These are phyloP conservation scores for Pogonus chalceus DNA, from an alignment of 1,140 invertebrate genomes.

Conservation along the genomic window DNA sequence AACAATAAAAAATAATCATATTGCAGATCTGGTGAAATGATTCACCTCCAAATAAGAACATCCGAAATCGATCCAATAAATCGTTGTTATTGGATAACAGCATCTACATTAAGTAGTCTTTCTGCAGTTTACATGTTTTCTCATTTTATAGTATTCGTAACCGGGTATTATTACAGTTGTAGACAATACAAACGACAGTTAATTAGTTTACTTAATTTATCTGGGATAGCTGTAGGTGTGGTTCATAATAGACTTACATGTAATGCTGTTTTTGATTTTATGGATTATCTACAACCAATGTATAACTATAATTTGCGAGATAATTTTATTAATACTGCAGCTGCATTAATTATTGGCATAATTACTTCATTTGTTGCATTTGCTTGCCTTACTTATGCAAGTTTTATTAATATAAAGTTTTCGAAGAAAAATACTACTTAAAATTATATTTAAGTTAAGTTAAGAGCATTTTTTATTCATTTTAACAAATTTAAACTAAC, in stretches of 20 bases:
- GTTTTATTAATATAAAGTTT: conserved; percentile 35
- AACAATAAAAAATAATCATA: no score
- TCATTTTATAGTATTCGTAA: conserved; percentile 39
- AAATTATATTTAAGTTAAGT: no score
- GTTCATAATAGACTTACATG: conserved; percentile 43
- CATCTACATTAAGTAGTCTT: conserved; percentile 33
- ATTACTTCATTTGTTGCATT: conserved; percentile 37
- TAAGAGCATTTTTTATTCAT: no score
- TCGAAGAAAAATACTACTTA: no score
- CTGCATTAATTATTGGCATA: conserved; percentile 39
- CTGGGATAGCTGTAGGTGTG: conserved; percentile 36
- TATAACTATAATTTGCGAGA: conserved; percentile 34
- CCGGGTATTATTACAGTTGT: conserved; percentile 45
- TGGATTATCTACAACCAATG: conserved; percentile 49
- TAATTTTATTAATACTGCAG: conserved; percentile 40
- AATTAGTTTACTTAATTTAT: conserved; percentile 33
- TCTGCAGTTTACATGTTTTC: conserved; percentile 37
- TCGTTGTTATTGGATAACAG: conserved; percentile 38
- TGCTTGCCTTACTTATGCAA: conserved; percentile 30
- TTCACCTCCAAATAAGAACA: conserved; percentile 34
- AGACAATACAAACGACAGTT: conserved; percentile 39
- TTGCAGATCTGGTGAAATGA: conserved; percentile 31
- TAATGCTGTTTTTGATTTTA: conserved; percentile 45
- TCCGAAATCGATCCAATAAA: conserved; percentile 31
- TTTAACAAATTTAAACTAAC: no score